A percentile compares a stretch with the other conserved stretches of the same genome.
phyloP scores from a whole-genome alignment of 2,888 invertebrate species.

The Cancer borealis region DNA sequence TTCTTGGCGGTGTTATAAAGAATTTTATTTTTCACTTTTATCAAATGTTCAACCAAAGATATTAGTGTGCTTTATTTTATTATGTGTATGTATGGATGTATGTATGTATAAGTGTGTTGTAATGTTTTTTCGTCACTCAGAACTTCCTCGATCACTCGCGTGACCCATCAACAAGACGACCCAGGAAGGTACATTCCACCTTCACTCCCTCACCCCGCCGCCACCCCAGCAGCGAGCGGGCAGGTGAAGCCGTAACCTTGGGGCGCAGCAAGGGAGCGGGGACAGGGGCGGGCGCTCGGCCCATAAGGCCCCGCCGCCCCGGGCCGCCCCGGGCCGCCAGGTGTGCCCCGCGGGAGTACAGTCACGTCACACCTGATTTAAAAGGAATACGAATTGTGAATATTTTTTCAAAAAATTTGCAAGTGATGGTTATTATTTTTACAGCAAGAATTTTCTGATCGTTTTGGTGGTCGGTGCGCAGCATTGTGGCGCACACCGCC shows the following conservation, averaged over 20 bases:
- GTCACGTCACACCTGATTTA: neutral
- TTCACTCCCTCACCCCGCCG: constrained; percentile 11
- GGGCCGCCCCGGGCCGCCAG: neutral
- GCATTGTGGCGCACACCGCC: neutral
- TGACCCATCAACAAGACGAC: neutral
- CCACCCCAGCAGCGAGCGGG: neutral
- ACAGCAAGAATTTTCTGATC: neutral
- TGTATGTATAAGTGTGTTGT: neutral
- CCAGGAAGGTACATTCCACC: constrained; percentile 9
- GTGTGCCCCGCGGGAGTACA: neutral
- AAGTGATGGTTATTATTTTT: neutral
- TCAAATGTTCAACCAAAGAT: constrained; percentile 40
- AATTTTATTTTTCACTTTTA: constrained; percentile 37
- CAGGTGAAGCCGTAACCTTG: neutral
- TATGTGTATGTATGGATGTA: constrained; percentile 29
- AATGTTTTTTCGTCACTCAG: constrained; percentile 21
- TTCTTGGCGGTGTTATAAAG: constrained; percentile 29
- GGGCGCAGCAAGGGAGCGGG: neutral
- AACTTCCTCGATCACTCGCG: constrained; percentile 33
- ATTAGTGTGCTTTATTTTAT: constrained; percentile 22
- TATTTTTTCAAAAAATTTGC: neutral
- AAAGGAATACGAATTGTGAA: constrained; percentile 13
- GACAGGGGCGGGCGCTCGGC: neutral
- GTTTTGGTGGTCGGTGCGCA: neutral
- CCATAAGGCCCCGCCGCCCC: neutral